Percentiles rank a stretch among this genome's conserved stretches.
Evolutionary conservation across 1,140 invertebrate genomes (phyloP).

Genomic region (Homalodisca vitripennis): DNA sequence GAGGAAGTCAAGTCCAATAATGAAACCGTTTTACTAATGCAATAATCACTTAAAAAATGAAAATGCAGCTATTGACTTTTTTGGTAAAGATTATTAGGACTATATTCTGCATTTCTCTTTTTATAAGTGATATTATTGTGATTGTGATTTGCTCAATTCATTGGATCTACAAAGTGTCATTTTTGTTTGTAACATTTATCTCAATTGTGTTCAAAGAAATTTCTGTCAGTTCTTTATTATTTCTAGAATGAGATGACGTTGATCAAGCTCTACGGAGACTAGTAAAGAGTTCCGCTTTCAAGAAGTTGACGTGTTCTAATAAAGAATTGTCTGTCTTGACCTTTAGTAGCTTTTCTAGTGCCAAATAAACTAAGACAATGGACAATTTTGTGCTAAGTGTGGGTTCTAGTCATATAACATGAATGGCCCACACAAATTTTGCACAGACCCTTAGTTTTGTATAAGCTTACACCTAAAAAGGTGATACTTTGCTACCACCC

Average conservation of each 20-base stretch:
- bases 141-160: neutral
- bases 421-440: neutral
- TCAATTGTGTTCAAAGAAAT: neutral
- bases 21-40: slow-evolving; percentile 35
- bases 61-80: too few relatives aligned
- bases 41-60: neutral
- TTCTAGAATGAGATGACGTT: too few relatives aligned
- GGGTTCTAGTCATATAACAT: neutral
- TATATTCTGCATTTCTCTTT: neutral
- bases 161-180: neutral
- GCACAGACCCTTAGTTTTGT: too few relatives aligned
- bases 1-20: slow-evolving; percentile 37
- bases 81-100: too few relatives aligned
- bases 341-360: neutral
- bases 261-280: too few relatives aligned
- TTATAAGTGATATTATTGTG: neutral
- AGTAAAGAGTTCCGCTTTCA: too few relatives aligned
- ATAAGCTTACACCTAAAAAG: too few relatives aligned
- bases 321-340: too few relatives aligned
- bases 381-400: neutral
- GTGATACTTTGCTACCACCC: neutral
- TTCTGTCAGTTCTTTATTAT: neutral
- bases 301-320: too few relatives aligned
- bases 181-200: neutral
- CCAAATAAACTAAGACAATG: neutral